These are phyloP conservation scores for Orestias chungarensis DNA, from an alignment of 2,797 vertebrate genomes.

Conservation along the genomic window DNA sequence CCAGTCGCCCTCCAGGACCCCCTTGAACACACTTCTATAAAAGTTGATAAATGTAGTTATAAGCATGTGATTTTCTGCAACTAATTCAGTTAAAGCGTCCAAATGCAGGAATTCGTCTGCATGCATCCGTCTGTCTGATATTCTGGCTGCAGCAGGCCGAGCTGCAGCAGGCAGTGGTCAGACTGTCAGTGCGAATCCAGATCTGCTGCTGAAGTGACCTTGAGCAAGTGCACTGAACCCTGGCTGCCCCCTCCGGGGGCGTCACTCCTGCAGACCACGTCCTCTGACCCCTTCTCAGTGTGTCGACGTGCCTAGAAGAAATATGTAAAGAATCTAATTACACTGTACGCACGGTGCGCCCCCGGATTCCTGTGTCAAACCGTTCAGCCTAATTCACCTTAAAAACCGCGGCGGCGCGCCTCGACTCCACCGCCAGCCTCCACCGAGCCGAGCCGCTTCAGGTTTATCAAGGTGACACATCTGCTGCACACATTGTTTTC, in stretches of 20 bases:
- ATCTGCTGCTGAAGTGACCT: slow-evolving; percentile 64
- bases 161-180: slow-evolving; percentile 42
- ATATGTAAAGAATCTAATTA: slow-evolving; percentile 72
- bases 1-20: too few species aligned
- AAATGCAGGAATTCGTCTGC: slow-evolving; percentile 12
- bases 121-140: slow-evolving; percentile 46
- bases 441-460: slow-evolving; percentile 39
- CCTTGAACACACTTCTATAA: background rate
- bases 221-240: slow-evolving; percentile 65
- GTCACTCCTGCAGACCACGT: slow-evolving; percentile 61
- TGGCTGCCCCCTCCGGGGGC: slow-evolving; percentile 50
- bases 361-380: slow-evolving; percentile 55
- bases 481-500: slow-evolving; percentile 61
- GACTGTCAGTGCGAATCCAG: slow-evolving; percentile 56
- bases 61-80: slow-evolving; percentile 12
- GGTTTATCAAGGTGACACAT: slow-evolving; percentile 66
- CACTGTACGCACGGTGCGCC: slow-evolving; percentile 43
- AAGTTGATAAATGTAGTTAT: background rate
- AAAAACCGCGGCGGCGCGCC: slow-evolving; percentile 31
- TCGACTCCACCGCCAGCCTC: slow-evolving; percentile 16
- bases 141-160: slow-evolving; percentile 19
- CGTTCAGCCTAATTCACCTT: slow-evolving; percentile 41
- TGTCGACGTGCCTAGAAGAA: slow-evolving; percentile 43
- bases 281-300: slow-evolving; percentile 62
- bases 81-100: background rate